Percentiles rank a stretch among this genome's conserved stretches.
These are phyloP conservation scores for Lycocerus yunnanus DNA, from an alignment of 2,888 invertebrate species.

Conservation along the genomic window DNA sequence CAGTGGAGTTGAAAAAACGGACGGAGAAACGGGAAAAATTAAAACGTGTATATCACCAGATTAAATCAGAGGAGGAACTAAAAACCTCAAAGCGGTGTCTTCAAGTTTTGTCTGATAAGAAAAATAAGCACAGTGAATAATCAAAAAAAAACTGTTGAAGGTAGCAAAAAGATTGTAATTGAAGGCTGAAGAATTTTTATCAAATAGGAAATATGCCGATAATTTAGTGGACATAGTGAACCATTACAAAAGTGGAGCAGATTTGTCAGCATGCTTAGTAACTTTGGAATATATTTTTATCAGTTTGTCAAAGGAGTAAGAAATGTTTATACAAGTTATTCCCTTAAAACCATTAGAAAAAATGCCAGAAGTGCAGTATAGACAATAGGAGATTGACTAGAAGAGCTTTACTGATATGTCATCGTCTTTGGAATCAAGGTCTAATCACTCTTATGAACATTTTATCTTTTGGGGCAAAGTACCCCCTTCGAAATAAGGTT, in stretches of 20 bases:
- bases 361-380: constrained; percentile 67
- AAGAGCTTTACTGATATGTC: constrained; percentile 65
- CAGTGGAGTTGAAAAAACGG: too few relatives aligned
- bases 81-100: not conserved
- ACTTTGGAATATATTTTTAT: constrained; percentile 75
- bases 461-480: constrained; percentile 71
- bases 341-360: constrained; percentile 63
- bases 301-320: constrained; percentile 68
- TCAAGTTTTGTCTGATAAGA: constrained; percentile 5
- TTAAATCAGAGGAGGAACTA: too few relatives aligned
- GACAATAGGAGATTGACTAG: constrained; percentile 70
- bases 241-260: constrained; percentile 63
- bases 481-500: constrained; percentile 62
- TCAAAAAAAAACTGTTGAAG: constrained; percentile 55
- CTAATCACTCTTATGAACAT: constrained; percentile 75
- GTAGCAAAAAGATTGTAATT: constrained; percentile 68
- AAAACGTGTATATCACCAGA: too few relatives aligned
- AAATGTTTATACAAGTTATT: constrained; percentile 65
- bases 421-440: constrained; percentile 62
- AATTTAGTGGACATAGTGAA: constrained; percentile 70
- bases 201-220: constrained; percentile 67
- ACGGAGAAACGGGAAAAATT: too few relatives aligned
- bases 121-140: constrained; percentile 41
- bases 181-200: constrained; percentile 74
- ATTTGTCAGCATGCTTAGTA: constrained; percentile 63